Base-by-base conservation (phyloP, 2,888 invertebrate species). In the Tenthredo livida region DNA sequence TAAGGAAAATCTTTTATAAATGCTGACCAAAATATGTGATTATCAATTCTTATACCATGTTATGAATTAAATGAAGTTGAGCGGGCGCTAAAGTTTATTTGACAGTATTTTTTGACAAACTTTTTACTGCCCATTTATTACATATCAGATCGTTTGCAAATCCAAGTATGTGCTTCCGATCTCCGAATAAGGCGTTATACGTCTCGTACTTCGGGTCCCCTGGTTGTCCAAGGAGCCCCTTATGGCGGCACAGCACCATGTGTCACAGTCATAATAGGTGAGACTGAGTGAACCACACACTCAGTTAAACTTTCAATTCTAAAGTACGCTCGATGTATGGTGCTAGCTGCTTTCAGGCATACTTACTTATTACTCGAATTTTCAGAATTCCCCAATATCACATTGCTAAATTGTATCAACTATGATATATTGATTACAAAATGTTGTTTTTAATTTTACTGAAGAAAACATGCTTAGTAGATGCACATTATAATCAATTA, bases 111-210 rank as follows among this genome's bases (percentile, higher is more conserved):
- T 10, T n/a, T 54, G 77, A 61, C 9, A 61, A 61, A 80, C 40
- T 37, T 78, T 78, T 61, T 40, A 80, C 61, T n/a, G 40, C 80
- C 61, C 58, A 61, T 80, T 61, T 80, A 80, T 80, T 80, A 61
- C 40, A 90, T 90, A 88, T 88, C 88, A 93, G 92, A 92, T 89
- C 89, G 86, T 90, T 90, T 89, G 87, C 88, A 88, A 90, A 91
- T 86, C 87, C 90, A 90, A 92, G 90, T 88, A 88, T 90, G 90
- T 91, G 89, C 89, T 92, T 92, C 88, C 90, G 89, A 82, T 90
- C 90, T 58, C 88, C 93, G 88, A 92, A 93, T 90, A 91, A 91
- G 89, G 90, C 91, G 86, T 89, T 92, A 78, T 92, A 92, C 89
- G 89, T 88, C 73, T 89, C 92, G 85, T 90, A 89, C 92, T 92